A percentile compares a stretch with the other conserved stretches of the same genome.
Conservation (phyloP, 64 coral and sea anemone genomes). For the Montipora cactus region DNA sequence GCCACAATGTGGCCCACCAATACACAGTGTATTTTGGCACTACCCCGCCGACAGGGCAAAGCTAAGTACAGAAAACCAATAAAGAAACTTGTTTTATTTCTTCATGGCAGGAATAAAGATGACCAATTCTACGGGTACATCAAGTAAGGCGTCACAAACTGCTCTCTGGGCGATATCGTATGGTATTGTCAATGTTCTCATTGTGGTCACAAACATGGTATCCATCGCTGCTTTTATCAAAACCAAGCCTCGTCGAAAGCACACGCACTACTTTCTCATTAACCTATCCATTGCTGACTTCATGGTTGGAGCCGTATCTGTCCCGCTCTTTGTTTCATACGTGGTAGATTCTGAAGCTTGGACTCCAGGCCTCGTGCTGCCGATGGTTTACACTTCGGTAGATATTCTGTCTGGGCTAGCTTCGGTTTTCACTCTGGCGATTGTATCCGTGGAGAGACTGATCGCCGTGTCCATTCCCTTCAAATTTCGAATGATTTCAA, state of each 20-base stretch:
- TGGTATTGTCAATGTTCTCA: constrained; percentile 27
- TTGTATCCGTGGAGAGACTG: constrained; percentile 49
- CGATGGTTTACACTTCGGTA: constrained; percentile 3
- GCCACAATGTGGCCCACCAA: no score
- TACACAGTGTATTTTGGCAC: no score
- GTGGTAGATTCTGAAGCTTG: constrained; percentile 21
- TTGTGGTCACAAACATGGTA: constrained; percentile 50
- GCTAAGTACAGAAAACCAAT: no score
- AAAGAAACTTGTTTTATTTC: neutral
- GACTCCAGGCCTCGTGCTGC: neutral
- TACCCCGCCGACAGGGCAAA: no score
- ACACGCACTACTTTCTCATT: constrained; percentile 64
- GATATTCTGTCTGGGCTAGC: constrained; percentile 67
- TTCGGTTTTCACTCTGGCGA: constrained; percentile 55
- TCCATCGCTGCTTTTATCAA: constrained; percentile 42
- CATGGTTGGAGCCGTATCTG: constrained; percentile 48
- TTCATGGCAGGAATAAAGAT: neutral
- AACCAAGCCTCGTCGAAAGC: constrained; percentile 50
- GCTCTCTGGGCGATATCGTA: constrained; percentile 44
- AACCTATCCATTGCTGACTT: constrained; percentile 69
- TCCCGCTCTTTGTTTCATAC: constrained; percentile 50
- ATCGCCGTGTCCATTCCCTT: constrained; percentile 55
- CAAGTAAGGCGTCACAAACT: neutral
- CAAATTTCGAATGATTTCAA: constrained; percentile 28
- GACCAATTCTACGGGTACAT: neutral